These are phyloP conservation scores for Cataglyphis livida DNA, from an alignment of 2,888 invertebrate genomes.

Conservation along the genomic window DNA sequence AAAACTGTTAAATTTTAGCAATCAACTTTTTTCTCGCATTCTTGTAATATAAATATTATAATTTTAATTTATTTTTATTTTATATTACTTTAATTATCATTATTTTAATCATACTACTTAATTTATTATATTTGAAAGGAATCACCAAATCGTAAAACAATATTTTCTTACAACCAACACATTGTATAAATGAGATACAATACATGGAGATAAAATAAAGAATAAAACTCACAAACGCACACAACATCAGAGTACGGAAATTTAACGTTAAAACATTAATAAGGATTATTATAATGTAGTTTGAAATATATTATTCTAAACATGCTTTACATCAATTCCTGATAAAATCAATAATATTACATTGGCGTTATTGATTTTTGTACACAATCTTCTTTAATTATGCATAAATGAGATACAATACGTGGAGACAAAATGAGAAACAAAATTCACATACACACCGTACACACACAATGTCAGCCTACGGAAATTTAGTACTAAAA, in stretches of 20 bases:
- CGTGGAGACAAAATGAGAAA: neutral
- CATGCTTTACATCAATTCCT: conserved; percentile 13
- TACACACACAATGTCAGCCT: no score
- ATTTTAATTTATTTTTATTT: no score
- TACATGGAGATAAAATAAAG: neutral
- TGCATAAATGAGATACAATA: neutral
- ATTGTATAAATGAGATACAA: neutral
- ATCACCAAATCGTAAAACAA: neutral
- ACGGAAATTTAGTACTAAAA: conserved; percentile 36
- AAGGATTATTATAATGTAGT: neutral
- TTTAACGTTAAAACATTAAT: conserved; percentile 45
- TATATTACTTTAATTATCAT: no score
- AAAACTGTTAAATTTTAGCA: conserved; percentile 31
- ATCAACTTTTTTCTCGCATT: neutral
- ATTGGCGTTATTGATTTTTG: conserved; percentile 39
- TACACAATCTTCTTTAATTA: conserved; percentile 30
- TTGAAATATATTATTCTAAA: conserved; percentile 9
- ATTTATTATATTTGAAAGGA: neutral
- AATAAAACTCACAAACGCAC: neutral
- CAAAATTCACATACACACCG: neutral
- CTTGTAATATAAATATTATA: neutral
- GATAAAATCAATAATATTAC: conserved; percentile 34
- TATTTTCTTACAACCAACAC: neutral
- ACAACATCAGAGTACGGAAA: neutral
- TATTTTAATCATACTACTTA: no score